Percentiles rank a stretch among this genome's conserved stretches.
phyloP scores from a whole-genome alignment of 2,113 vertebrate genomes.

The Brienomyrus brachyistius region DNA sequence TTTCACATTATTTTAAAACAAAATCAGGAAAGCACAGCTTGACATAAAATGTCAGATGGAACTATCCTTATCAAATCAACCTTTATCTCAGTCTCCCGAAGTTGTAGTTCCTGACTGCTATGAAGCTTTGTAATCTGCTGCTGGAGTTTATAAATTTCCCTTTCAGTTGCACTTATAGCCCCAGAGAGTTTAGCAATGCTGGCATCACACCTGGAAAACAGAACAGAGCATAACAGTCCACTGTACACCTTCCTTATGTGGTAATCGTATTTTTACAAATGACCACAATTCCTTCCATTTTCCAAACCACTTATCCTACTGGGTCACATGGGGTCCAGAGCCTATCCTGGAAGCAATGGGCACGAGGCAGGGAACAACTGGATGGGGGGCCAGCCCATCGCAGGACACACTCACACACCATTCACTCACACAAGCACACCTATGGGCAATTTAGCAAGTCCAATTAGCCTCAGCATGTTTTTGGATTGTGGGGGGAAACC shows the following conservation, averaged over 20 bases:
- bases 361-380: too few species aligned
- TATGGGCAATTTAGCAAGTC: too few species aligned
- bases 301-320: too few species aligned
- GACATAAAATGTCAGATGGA: not conserved
- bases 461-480: too few species aligned
- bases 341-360: too few species aligned
- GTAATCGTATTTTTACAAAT: not conserved
- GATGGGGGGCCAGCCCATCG: too few species aligned
- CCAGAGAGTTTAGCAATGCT: conserved; percentile 66
- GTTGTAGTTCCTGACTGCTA: conserved; percentile 46
- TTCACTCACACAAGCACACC: too few species aligned
- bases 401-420: too few species aligned
- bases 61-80: conserved; percentile 35
- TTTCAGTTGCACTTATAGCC: conserved; percentile 52
- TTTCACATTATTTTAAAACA: not conserved
- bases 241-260: not conserved
- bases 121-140: conserved; percentile 55
- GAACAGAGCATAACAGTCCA: not conserved
- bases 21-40: not conserved
- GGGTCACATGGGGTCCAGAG: too few species aligned
- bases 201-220: conserved; percentile 67
- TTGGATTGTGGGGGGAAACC: too few species aligned
- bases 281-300: too few species aligned
- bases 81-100: conserved; percentile 64
- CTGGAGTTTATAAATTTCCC: conserved; percentile 49